Evolutionary conservation across 2,797 vertebrate genomes (phyloP), one percentile per base, ranked within the genome.

Genomic region (Megaceryle alcyon): DNA sequence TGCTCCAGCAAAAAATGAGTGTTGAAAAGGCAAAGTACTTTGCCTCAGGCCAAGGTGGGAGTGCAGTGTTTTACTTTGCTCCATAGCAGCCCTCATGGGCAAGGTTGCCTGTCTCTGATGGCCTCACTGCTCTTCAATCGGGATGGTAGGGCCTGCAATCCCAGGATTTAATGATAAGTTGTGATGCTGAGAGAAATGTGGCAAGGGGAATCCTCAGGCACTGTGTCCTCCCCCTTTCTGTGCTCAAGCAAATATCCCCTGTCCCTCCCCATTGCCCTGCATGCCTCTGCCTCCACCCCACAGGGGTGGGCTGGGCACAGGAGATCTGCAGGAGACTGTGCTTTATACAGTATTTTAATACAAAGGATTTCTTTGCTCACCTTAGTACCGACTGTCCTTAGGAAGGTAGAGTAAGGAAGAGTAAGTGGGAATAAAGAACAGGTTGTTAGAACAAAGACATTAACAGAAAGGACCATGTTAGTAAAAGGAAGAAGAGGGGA

Each of bases 321-420:
- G 54, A 80, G 48, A 48, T 70, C 71, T 88, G 64, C 72, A 82
- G 73, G 44, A 93, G 29, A 75, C n/a, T 37, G 29, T 69, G 70
- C 53, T 90, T 95, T 80, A 66, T 14, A 76, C 70, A 94, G 61
- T 76, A 88, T 86, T 94, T 94, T 22, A 95, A 96, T 92, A 79
- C 49, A 95, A 92, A 97, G 53, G 25, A 75, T 89, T 92, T 95
- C 71, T 98, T 92, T 73, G 98, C 99, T 99, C 99, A 99, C 99
- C 99, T 99, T 97, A 99, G 98, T 97, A 99, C 97, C 96, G 99
- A 98, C 99, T 99, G 98, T 99, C 99, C 99, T 97, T 98, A 98
- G 98, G 98, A 98, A 98, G 97, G 97, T 98, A 98, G 96, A 98
- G 96, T 98, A 97, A 94, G 95, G 98, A 98, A 98, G 97, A 98